Conservation (phyloP, 2,797 vertebrate genomes). For the Coendou prehensilis region DNA sequence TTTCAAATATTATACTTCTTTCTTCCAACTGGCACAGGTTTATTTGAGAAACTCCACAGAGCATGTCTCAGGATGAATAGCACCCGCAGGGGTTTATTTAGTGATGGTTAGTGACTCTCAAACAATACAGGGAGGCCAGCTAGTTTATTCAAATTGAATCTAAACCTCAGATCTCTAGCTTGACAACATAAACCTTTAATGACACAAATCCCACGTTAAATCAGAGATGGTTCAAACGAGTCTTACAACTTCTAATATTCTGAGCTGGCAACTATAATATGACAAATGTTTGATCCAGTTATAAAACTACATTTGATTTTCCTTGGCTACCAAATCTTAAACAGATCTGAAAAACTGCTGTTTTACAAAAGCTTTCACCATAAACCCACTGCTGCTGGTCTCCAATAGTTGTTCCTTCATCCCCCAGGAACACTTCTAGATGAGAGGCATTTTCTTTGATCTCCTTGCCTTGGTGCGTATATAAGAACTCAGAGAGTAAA, state of each 20-base stretch:
- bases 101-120: constrained; percentile 74
- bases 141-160: constrained; percentile 77
- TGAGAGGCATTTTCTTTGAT: constrained; percentile 67
- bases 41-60: not conserved
- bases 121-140: constrained; percentile 67
- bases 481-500: constrained; percentile 63
- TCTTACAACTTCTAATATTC: constrained; percentile 62
- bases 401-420: constrained; percentile 62
- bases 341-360: not conserved
- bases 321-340: constrained; percentile 58
- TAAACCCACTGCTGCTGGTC: constrained; percentile 39
- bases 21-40: not conserved
- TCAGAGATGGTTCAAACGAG: constrained; percentile 63
- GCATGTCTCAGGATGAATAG: not conserved
- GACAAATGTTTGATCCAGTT: constrained; percentile 63
- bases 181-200: constrained; percentile 68
- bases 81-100: constrained; percentile 42
- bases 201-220: constrained; percentile 70
- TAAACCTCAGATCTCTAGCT: constrained; percentile 76
- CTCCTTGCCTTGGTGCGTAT: constrained; percentile 55
- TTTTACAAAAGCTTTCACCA: constrained; percentile 50
- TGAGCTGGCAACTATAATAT: constrained; percentile 67
- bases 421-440: constrained; percentile 68
- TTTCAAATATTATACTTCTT: not conserved
- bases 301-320: constrained; percentile 73